Evolutionary conservation across 2,113 vertebrate species (phyloP), one percentile per base, ranked within the genome.

Genomic region (Corythornis vintsioides): DNA sequence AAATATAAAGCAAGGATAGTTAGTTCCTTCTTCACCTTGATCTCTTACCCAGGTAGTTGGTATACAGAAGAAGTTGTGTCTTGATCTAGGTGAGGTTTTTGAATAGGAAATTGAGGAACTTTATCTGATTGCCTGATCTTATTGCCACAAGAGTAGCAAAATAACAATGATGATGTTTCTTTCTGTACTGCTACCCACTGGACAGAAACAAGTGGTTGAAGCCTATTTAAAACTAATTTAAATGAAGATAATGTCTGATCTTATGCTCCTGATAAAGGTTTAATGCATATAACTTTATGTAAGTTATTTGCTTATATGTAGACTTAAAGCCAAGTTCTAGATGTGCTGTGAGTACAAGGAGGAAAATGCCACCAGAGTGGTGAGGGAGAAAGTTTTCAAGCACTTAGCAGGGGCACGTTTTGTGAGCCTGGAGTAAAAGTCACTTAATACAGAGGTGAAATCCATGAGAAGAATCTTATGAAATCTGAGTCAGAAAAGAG

Each of bases 391-490:
- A 26, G 29, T 25, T 56, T 48, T 53, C 29, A 35, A 53, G 56
- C 29, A 56, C 1, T 73, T 47, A 0, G 11, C 14, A 43, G 2
- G 2, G 45, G 28, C 43, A 43, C 17, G 64, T 31, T 16, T 25
- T 2, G 0, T 28, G 22, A 59, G 50, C 31, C 43, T 9, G 1
- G 18, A 24, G 9, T 38, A 26, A 14, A 70, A 42, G 47, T 48
- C 28, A 20, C 48, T 74, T n/a, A 12, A 9, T 16, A 43, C 20
- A 31, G 83, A 77, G 43, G 15, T 52, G 42, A 48, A 17, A 20
- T 71, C 10, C 24, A 15, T 52, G 18, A 31, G 33, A 52, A 66
- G 25, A 26, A 8, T 52, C 25, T 52, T 25, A 13, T 26, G 24
- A 26, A 52, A 52, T 52, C 50, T 52, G 24, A 52, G 24, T 52